Evolutionary conservation across 2,888 invertebrate species (phyloP), one percentile per base, ranked within the genome.

Genomic region (Drosophila suboccidentalis): DNA sequence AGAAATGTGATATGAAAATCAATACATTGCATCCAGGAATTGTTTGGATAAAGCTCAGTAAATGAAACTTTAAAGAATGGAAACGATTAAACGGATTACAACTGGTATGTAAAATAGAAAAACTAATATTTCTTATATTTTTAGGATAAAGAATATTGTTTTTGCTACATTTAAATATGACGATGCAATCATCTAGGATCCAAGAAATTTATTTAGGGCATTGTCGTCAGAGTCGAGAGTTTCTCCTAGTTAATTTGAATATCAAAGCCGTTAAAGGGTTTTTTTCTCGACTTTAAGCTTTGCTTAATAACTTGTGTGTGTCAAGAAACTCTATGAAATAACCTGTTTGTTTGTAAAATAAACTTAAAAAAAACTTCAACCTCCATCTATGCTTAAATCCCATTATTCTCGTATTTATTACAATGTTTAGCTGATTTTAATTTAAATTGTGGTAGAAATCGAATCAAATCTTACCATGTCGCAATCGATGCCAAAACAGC

Each of bases 401-500:
- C 32, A 29, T 29, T 29, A 29, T 8, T 8, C 29, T 29, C 8
- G 8, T 8, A 29, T 29, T 32, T 32, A 32, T 32, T 32, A 32
- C 32, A 32, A 32, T 32, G 32, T 32, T 36, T 36, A 13, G 57
- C 17, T 75, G 62, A 81, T 76, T 75, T 75, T 81, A 75, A 78
- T 81, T 70, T 57, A 75, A 65, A 70, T 66, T 68, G 53, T 70
- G 54, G 46, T n/a, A 62, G 34, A 61, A 71, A 53, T 57, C 80
- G 66, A 69, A 68, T 53, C 66, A 61, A 71, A 71, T 69, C 69
- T 63, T 5, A 59, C 47, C 26, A 36, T 85, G 80, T 85, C 73
- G 82, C 82, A 87, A 87, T 78, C 71, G 66, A 46, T 68, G 61
- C 47, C 39, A 64, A 34, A 49, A 17, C 47, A 34, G 17, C 57